Evolutionary conservation across 2,888 invertebrate genomes (phyloP).

Genomic region (Seira sanloemensis): DNA sequence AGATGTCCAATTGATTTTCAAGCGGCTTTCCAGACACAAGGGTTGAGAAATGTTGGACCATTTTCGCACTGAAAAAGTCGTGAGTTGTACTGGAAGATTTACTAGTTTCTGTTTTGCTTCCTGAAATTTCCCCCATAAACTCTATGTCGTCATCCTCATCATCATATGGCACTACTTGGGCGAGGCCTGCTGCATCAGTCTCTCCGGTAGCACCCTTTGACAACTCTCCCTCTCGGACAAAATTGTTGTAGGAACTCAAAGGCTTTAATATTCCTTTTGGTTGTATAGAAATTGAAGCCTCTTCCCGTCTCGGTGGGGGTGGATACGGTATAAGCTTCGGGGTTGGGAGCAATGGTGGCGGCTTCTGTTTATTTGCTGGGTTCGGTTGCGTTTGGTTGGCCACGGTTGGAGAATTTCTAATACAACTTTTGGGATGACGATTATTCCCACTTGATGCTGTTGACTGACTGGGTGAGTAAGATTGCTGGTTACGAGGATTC

Average conservation of each 20-base stretch:
- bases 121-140: neutral
- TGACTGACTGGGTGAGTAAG: neutral
- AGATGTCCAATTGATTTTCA: slow-evolving; percentile 28
- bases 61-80: slow-evolving; percentile 50
- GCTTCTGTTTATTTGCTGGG: neutral
- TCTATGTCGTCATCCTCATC: slow-evolving; percentile 29
- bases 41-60: slow-evolving; percentile 45
- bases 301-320: neutral
- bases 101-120: neutral
- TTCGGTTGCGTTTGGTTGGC: neutral
- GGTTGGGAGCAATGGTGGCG: slow-evolving; percentile 23
- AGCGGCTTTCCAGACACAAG: slow-evolving; percentile 16
- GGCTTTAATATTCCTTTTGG: slow-evolving; percentile 40
- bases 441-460: neutral
- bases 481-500: neutral
- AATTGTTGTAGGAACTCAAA: slow-evolving; percentile 22
- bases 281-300: neutral
- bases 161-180: slow-evolving; percentile 45
- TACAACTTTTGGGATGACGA: neutral
- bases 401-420: neutral
- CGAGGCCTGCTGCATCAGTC: neutral
- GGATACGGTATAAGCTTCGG: slow-evolving; percentile 49
- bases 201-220: neutral
- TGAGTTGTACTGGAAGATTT: slow-evolving; percentile 6
- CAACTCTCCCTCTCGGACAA: slow-evolving; percentile 9